Base-by-base conservation (phyloP, 2,797 vertebrate species). In the Bradypodion ventrale region DNA sequence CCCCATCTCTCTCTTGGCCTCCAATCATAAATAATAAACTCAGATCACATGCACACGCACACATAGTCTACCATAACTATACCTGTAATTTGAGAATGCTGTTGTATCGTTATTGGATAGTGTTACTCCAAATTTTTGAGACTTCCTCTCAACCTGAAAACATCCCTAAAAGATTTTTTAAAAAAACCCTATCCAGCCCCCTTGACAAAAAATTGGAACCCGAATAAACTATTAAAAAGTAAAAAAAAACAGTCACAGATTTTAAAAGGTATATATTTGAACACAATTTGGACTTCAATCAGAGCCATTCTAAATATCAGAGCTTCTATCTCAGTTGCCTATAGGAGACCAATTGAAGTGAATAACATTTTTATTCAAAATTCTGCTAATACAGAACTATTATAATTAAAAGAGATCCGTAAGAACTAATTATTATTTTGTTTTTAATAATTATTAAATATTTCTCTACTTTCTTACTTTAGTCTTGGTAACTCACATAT, bases 1-100 rank as follows among this genome's bases (percentile, higher is more conserved):
- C 4, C 42, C 85, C 84, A 52, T 52, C 1, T 46, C 87, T 75
- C 56, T 49, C 65, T 21, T 32, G 2, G 44, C 16, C 59, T 72
- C 62, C 70, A 91, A 72, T 80, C 89, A 32, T n/a, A 56, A 91
- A 89, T 76, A 74, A 68, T 75, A 46, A 72, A 90, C 77, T 88
- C 75, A 49, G 75, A 78, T 85, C 2, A 23, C 23, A 68, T 3
- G 10, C 8, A 23, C 15, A 29, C 32, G 19, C 5, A 70, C 5
- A 42, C 2, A 70, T 0, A 29, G n/a, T 56, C 74, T 4, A 1
- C 25, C 19, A 49, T 5, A 74, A n/a, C 16, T 32, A 37, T 29
- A 5, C 29, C 25, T 29, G n/a, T 23, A 66, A 19, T 78, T 49
- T 49, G 7, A 25, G 80, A 5, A 37, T 68, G 77, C 79, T 78